These are phyloP conservation scores for Boloria euphrosyne DNA, from an alignment of 2,888 invertebrate genomes.

Conservation along the genomic window DNA sequence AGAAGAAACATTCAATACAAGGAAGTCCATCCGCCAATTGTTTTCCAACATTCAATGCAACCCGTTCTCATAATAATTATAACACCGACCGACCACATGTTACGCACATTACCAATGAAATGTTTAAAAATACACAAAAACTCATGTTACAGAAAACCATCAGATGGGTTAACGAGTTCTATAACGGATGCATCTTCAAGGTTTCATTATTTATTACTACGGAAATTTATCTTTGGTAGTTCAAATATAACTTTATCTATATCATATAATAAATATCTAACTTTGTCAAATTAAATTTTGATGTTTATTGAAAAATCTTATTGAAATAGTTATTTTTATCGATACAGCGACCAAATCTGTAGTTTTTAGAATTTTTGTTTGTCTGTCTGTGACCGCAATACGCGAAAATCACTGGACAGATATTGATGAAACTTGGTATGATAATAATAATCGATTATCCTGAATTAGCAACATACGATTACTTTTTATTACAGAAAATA, in stretches of 20 bases:
- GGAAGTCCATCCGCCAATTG: conserved; percentile 38
- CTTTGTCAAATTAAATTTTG: no score
- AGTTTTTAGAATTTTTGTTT: no score
- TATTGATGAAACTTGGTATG: no score
- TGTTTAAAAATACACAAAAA: conserved; percentile 41
- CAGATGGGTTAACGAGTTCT: conserved; percentile 22
- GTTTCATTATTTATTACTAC: conserved; percentile 32
- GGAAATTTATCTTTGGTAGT: conserved; percentile 15
- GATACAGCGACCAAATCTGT: no score
- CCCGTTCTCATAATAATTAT: conserved; percentile 31
- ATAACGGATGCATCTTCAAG: conserved; percentile 31
- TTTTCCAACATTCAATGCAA: conserved; percentile 20
- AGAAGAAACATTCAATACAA: conserved; percentile 29
- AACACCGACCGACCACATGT: conserved; percentile 37
- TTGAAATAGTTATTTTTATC: no score
- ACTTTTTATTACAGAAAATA: no score
- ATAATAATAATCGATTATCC: no score
- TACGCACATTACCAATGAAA: conserved; percentile 28
- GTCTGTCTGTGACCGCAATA: no score
- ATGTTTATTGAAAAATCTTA: no score
- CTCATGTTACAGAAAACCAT: conserved; percentile 36
- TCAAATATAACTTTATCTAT: conserved; percentile 2
- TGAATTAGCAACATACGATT: no score
- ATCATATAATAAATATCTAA: no score
- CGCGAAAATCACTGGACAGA: no score